These are phyloP conservation scores for Poicephalus gulielmi DNA, from an alignment of 2,113 vertebrate species.

Conservation along the genomic window DNA sequence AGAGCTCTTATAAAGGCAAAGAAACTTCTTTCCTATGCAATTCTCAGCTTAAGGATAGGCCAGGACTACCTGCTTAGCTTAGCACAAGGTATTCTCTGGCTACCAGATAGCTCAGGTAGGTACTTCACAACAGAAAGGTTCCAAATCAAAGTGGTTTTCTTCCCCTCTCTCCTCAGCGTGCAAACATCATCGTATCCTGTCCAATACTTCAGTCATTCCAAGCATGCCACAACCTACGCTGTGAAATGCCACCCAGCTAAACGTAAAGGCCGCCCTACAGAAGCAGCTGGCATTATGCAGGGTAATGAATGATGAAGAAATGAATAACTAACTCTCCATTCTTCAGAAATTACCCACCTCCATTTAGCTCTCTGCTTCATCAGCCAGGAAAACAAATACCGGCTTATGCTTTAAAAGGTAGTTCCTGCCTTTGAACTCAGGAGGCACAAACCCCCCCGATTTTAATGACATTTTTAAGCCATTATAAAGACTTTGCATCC, in stretches of 20 bases:
- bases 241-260: not conserved
- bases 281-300: not conserved
- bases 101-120: not conserved
- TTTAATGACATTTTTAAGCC: not conserved
- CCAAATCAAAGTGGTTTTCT: not conserved
- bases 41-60: not conserved
- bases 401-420: not conserved
- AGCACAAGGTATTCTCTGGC: not conserved
- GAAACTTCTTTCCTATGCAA: not conserved
- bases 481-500: not conserved
- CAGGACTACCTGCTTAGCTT: not conserved
- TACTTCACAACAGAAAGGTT: not conserved
- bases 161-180: not conserved
- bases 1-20: not conserved
- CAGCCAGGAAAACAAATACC: constrained; percentile 10
- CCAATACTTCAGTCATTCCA: not conserved
- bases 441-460: not conserved
- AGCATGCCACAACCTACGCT: not conserved
- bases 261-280: not conserved
- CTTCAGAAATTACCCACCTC: not conserved
- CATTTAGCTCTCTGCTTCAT: not conserved
- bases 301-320: not conserved
- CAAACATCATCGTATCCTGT: not conserved
- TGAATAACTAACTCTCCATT: not conserved
- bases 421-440: constrained; percentile 24